Evolutionary conservation across 2,888 invertebrate genomes (phyloP).

Genomic region (Amphipyra berbera): DNA sequence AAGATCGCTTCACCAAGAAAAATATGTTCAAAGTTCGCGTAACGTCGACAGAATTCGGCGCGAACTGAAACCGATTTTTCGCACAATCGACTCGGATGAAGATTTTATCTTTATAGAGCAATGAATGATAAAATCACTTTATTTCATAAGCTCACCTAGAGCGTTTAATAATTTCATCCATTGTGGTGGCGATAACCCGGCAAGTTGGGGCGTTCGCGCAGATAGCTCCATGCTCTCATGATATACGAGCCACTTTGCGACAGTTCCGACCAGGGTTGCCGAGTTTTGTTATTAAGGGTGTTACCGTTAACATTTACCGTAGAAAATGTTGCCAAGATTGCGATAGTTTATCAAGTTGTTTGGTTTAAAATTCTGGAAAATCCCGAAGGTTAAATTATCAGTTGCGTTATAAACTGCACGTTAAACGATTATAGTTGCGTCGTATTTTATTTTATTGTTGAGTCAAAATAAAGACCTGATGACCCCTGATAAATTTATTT

Average conservation of each 20-base stretch:
- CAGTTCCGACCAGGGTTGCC: slow-evolving; percentile 55
- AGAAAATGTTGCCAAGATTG: slow-evolving; percentile 37
- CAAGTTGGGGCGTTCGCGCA: slow-evolving; percentile 60
- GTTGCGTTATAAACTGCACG: not conserved
- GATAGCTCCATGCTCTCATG: slow-evolving; percentile 60
- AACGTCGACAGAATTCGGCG: slow-evolving; percentile 8
- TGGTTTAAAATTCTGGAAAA: slow-evolving; percentile 24
- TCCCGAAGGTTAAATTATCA: slow-evolving; percentile 7
- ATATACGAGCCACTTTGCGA: slow-evolving; percentile 65
- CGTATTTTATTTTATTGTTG: not conserved
- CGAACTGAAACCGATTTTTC: slow-evolving; percentile 30
- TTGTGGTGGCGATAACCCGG: slow-evolving; percentile 60
- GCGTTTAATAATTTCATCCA: slow-evolving; percentile 64
- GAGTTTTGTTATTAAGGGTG: slow-evolving; percentile 38
- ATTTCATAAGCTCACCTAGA: slow-evolving; percentile 44
- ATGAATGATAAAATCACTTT: slow-evolving; percentile 53
- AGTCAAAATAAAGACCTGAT: not conserved
- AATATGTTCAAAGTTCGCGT: slow-evolving; percentile 45
- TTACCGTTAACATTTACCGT: slow-evolving; percentile 33
- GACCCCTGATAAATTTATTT: slow-evolving; percentile 1
- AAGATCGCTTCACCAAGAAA: slow-evolving; percentile 39
- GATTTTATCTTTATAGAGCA: slow-evolving; percentile 46
- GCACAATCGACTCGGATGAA: slow-evolving; percentile 25
- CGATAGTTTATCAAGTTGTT: slow-evolving; percentile 41
- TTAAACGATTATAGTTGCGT: too few species aligned